A percentile compares a stretch with the other conserved stretches of the same genome.
phyloP scores from a whole-genome alignment of 2,888 invertebrate genomes.

The Drosophila anceps region DNA sequence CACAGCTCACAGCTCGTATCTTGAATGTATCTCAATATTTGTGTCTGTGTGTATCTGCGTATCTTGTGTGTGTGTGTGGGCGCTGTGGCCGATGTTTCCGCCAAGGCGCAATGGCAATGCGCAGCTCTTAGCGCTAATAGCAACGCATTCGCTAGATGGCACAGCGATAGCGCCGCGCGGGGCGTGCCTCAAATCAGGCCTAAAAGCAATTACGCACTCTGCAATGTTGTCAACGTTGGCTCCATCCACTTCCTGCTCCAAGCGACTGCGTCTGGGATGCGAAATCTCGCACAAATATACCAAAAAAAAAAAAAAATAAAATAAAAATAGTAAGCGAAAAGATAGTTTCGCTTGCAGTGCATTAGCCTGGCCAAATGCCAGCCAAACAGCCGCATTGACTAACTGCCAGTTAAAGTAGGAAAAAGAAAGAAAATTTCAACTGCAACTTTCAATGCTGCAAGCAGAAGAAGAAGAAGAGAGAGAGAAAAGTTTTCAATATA shows the following conservation, averaged over 20 bases:
- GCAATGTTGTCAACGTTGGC: constrained; percentile 55
- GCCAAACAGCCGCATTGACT: neutral
- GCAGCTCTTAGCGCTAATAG: constrained; percentile 69
- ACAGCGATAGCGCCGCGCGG: constrained; percentile 15
- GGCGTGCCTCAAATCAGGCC: constrained; percentile 69
- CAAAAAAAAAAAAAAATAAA: neutral
- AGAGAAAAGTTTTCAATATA: neutral
- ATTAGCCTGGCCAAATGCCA: constrained; percentile 34
- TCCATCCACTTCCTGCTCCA: constrained; percentile 62
- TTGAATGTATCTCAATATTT: constrained; percentile 15
- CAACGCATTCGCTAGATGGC: constrained; percentile 32
- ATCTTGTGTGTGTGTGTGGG: constrained; percentile 18
- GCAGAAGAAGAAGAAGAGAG: neutral
- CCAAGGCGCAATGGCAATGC: constrained; percentile 56
- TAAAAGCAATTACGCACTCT: constrained; percentile 75
- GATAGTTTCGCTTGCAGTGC: constrained; percentile 34
- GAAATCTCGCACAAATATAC: constrained; percentile 41
- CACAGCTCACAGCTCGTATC: constrained; percentile 6
- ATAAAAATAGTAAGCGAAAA: constrained; percentile 19
- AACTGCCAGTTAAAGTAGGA: constrained; percentile 1
- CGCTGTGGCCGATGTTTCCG: constrained; percentile 55
- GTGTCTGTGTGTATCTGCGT: constrained; percentile 5
- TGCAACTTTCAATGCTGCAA: neutral
- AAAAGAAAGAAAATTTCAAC: constrained; percentile 1
- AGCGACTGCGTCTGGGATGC: constrained; percentile 50